Base-by-base conservation (phyloP, 2,113 vertebrate genomes). In the Lophochroa leadbeateri region DNA sequence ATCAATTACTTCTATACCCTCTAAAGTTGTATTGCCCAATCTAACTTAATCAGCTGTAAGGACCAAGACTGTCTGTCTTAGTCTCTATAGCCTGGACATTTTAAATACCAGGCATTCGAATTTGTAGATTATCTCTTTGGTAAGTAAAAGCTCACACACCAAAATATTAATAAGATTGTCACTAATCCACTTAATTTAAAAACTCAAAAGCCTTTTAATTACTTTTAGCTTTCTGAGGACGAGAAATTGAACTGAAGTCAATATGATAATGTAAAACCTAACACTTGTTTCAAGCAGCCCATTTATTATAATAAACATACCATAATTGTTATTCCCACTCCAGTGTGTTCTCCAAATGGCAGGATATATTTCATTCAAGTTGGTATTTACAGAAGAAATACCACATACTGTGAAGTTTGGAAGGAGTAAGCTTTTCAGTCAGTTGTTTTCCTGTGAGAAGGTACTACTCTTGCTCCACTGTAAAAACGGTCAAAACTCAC, bases 91-190 rank as follows among this genome's bases (percentile, higher is more conserved):
- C 14, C n/a, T 37, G 20, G 24, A 80, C 76, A 46, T 69, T 85
- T 89, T 70, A 77, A 58, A 80, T 77, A 63, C 23, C 39, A 17
- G 11, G 27, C 11, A 11, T 37, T 67, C 53, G 28, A 86, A 68
- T 82, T 65, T 41, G 12, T 84, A 67, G 41, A 84, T 81, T 63
- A 31, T 71, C 35, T 49, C 17, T 55, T 86, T 79, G 43, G 10
- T 49, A 76, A 88, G 44, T 57, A 57, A 84, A 96, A 97, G 12
- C 50, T 93, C 71, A 65, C 37, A 80, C 44, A 80, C 9, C 21
- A 82, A 75, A 86, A 91, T 86, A 88, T 39, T 96, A 92, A 96
- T 88, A 49, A 93, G 55, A 94, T 94, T 69, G 64, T 71, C n/a
- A 61, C 41, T 53, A 90, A 96, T 79, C 41, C 78, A 77, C 18